Conservation (phyloP, 2,113 vertebrate genomes). For the Mus spicilegus region DNA sequence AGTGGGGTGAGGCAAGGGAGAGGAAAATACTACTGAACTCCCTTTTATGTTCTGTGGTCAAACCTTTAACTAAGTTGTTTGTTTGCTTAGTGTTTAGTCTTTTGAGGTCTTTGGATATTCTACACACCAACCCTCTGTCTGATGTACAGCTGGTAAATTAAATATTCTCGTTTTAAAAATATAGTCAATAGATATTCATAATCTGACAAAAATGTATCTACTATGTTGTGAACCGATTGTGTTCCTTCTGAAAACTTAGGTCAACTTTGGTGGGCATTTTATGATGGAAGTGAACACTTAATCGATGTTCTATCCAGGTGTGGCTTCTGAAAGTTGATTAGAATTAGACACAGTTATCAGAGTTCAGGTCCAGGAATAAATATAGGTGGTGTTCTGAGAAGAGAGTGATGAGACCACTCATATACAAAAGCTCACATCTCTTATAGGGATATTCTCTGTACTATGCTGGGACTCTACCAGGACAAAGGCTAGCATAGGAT, state of each 20-base stretch:
- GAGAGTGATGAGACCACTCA: neutral
- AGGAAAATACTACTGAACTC: neutral
- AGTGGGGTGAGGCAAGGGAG: rapidly evolving
- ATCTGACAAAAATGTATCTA: neutral
- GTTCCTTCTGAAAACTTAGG: neutral
- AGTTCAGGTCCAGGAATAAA: neutral
- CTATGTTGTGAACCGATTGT: neutral
- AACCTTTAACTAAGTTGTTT: neutral
- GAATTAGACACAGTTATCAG: neutral
- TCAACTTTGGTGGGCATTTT: neutral
- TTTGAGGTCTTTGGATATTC: neutral
- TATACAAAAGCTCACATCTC: too few relatives aligned
- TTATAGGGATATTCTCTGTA: neutral
- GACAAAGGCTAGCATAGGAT: neutral
- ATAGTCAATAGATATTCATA: neutral
- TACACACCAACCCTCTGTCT: neutral
- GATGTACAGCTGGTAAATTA: neutral
- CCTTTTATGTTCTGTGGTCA: neutral
- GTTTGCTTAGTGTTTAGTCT: neutral
- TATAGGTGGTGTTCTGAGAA: neutral
- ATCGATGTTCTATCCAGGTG: neutral
- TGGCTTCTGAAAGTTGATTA: neutral
- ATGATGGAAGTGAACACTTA: neutral
- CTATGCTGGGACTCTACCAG: neutral
- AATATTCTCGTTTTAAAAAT: neutral